Evolutionary conservation across 53 echinoderm and acorn worm species (phyloP).

Genomic region (Echinarachnius parma): DNA sequence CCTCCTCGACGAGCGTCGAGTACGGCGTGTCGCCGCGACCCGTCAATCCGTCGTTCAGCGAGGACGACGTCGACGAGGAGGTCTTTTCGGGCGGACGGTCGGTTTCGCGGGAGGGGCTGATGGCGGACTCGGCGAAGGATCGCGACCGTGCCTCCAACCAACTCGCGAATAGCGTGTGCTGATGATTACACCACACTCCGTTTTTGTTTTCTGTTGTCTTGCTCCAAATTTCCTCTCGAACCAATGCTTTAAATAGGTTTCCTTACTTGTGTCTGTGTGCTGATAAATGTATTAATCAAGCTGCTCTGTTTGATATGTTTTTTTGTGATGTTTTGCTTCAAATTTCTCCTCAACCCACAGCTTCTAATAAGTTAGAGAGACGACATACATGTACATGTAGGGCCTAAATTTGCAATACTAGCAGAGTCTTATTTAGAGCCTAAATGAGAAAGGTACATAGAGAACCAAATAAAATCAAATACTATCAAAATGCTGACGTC

Average conservation of each 20-base stretch:
- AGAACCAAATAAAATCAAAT: too few species aligned
- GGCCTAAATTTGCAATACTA: too few species aligned
- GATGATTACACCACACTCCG: slow-evolving; percentile 11
- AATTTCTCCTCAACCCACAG: too few species aligned
- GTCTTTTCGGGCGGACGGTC: slow-evolving; percentile 68
- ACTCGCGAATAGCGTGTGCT: slow-evolving; percentile 51
- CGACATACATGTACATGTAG: too few species aligned
- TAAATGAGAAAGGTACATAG: too few species aligned
- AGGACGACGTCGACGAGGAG: slow-evolving; percentile 85
- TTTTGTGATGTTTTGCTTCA: background rate
- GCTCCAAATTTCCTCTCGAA: background rate
- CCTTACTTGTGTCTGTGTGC: background rate
- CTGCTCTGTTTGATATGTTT: background rate
- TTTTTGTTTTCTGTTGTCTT: slow-evolving; percentile 8
- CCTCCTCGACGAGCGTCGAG: slow-evolving; percentile 60
- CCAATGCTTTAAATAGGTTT: background rate
- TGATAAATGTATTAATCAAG: background rate
- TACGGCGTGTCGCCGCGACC: slow-evolving; percentile 48
- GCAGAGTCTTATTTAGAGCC: too few species aligned
- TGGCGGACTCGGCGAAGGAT: slow-evolving; percentile 27
- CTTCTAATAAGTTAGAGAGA: too few species aligned
- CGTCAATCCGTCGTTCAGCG: slow-evolving; percentile 66
- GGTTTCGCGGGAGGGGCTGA: slow-evolving; percentile 47
- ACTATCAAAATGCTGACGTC: too few species aligned
- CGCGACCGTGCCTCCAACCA: slow-evolving; percentile 56